phyloP scores from a whole-genome alignment of 2,113 vertebrate species.

The Felis chaus region DNA sequence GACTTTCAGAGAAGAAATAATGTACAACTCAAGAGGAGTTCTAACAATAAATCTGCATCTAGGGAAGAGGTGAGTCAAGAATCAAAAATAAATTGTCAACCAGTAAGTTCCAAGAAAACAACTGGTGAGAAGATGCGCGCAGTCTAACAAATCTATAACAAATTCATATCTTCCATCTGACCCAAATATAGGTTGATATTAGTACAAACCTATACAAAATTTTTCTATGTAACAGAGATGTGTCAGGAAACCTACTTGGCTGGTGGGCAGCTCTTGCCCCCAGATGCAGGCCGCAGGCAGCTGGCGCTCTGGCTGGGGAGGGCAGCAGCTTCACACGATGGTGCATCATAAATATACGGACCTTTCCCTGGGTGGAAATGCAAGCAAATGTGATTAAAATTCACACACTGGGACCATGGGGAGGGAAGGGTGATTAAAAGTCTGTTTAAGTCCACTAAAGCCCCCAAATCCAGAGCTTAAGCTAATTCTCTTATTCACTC shows the following conservation, averaged over 20 bases:
- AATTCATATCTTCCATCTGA: not conserved
- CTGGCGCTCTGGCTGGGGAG: not conserved
- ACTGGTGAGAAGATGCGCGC: not conserved
- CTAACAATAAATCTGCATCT: conserved; percentile 24
- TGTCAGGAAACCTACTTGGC: not conserved
- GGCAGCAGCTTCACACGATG: not conserved
- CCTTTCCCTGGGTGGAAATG: not conserved
- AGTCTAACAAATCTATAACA: conserved; percentile 29
- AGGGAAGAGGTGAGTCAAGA: not conserved
- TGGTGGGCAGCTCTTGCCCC: not conserved
- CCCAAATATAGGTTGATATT: conserved; percentile 12
- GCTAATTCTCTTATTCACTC: conserved; percentile 67
- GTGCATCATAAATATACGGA: conserved; percentile 2
- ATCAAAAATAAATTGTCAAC: conserved; percentile 12
- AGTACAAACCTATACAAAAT: not conserved
- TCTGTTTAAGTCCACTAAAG: conserved; percentile 69
- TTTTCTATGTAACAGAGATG: not conserved
- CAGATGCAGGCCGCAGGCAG: not conserved
- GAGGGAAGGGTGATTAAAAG: conserved; percentile 57
- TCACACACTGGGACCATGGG: conserved; percentile 46
- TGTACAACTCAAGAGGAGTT: conserved; percentile 21
- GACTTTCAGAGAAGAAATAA: conserved; percentile 40
- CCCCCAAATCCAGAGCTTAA: conserved; percentile 71
- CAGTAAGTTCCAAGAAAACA: conserved; percentile 34
- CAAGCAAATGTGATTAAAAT: conserved; percentile 61